These are phyloP conservation scores for Euthynnus affinis DNA, from an alignment of 2,797 vertebrate genomes.

Conservation along the genomic window DNA sequence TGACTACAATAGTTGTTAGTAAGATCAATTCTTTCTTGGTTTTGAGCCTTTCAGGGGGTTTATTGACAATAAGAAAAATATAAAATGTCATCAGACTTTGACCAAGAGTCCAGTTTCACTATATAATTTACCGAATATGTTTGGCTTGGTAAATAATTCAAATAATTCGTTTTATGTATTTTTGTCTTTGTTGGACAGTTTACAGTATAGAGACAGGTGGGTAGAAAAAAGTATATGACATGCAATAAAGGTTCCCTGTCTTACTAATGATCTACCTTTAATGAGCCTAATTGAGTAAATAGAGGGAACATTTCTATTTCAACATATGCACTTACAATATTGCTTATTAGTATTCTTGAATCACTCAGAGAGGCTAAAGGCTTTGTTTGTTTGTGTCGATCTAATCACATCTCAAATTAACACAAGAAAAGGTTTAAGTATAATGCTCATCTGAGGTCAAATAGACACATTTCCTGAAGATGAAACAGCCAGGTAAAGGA, in stretches of 20 bases:
- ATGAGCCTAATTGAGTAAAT: slow-evolving; percentile 2
- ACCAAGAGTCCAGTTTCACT: neutral
- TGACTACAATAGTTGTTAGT: neutral
- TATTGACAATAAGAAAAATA: neutral
- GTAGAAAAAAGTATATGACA: neutral
- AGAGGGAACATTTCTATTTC: slow-evolving; percentile 6
- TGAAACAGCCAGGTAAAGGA: slow-evolving; percentile 45
- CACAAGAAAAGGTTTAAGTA: slow-evolving; percentile 56
- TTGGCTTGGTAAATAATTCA: neutral
- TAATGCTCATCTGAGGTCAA: slow-evolving; percentile 54
- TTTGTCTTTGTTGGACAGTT: neutral
- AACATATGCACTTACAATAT: neutral
- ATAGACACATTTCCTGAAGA: slow-evolving; percentile 47
- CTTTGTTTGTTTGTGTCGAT: slow-evolving; percentile 42
- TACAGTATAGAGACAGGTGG: too few relatives aligned
- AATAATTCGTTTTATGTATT: neutral
- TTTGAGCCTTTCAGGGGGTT: neutral
- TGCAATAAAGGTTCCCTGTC: neutral
- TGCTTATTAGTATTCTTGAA: slow-evolving; percentile 34
- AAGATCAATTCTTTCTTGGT: neutral
- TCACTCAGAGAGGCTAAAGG: slow-evolving; percentile 22
- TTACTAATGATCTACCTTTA: neutral
- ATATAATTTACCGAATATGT: neutral
- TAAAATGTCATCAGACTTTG: neutral
- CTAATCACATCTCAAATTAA: slow-evolving; percentile 61